A percentile compares a stretch with the other conserved stretches of the same genome.
These are phyloP conservation scores for Megathymus violae DNA, from an alignment of 1,140 invertebrate genomes.

Conservation along the genomic window DNA sequence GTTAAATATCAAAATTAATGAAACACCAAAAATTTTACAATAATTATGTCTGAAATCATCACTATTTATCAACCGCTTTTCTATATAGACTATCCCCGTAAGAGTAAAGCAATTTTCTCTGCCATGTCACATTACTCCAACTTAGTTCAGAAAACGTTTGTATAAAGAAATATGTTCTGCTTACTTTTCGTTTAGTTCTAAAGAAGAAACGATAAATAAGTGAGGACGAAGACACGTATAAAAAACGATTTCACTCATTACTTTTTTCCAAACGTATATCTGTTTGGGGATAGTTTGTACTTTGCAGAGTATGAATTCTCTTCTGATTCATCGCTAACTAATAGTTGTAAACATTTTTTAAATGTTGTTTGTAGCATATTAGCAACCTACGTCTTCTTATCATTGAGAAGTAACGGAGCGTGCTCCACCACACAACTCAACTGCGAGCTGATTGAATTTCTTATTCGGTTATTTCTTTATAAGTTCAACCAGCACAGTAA, in stretches of 20 bases:
- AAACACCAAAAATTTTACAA: too few relatives aligned
- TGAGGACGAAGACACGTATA: constrained; percentile 21
- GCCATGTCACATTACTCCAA: constrained; percentile 24
- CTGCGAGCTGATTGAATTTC: too few relatives aligned
- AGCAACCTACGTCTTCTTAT: too few relatives aligned
- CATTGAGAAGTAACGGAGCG: too few relatives aligned
- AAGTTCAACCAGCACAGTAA: too few relatives aligned
- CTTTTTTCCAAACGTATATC: constrained; percentile 19
- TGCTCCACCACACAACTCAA: too few relatives aligned
- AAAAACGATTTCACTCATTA: constrained; percentile 29
- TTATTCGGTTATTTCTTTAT: too few relatives aligned
- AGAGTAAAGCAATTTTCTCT: background rate
- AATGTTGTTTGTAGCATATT: too few relatives aligned
- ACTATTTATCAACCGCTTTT: background rate
- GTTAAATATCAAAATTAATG: too few relatives aligned
- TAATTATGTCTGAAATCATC: background rate
- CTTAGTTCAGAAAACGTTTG: constrained; percentile 27
- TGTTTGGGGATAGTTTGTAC: constrained; percentile 16
- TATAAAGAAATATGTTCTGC: constrained; percentile 33
- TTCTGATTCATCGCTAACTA: background rate
- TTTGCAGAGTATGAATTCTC: background rate
- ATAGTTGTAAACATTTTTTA: background rate
- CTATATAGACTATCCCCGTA: background rate
- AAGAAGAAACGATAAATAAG: constrained; percentile 27
- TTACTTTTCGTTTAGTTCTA: constrained; percentile 33